Percentiles rank a stretch among this genome's conserved stretches.
Evolutionary conservation across 2,888 invertebrate species (phyloP).

Genomic region (Cantharis nigra): DNA sequence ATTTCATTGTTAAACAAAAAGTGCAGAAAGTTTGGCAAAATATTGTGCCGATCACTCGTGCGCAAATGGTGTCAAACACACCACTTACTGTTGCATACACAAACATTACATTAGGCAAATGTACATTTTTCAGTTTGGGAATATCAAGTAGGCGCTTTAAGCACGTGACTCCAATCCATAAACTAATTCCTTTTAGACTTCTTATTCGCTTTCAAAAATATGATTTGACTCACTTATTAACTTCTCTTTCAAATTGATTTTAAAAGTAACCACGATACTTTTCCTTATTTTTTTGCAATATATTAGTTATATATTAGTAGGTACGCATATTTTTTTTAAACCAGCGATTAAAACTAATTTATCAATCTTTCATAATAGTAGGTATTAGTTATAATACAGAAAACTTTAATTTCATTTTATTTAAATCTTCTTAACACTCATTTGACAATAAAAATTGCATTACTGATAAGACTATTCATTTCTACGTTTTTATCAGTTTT

Average conservation of each 20-base stretch:
- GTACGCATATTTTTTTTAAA: too few relatives aligned
- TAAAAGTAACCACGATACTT: background rate
- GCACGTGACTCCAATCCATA: slow-evolving; percentile 33
- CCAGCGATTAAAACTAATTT: too few relatives aligned
- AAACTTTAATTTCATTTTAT: too few relatives aligned
- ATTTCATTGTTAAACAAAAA: slow-evolving; percentile 7
- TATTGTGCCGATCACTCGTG: slow-evolving; percentile 44
- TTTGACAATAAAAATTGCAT: too few relatives aligned
- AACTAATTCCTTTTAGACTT: slow-evolving; percentile 26
- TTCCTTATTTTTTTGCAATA: too few relatives aligned
- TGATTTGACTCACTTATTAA: slow-evolving; percentile 27
- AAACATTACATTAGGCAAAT: slow-evolving; percentile 53
- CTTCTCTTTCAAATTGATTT: slow-evolving; percentile 7
- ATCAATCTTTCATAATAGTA: too few relatives aligned
- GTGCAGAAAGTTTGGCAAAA: slow-evolving; percentile 15
- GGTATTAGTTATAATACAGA: too few relatives aligned
- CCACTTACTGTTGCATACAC: slow-evolving; percentile 54
- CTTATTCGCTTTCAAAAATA: slow-evolving; percentile 28
- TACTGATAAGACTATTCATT: too few relatives aligned
- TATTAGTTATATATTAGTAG: too few relatives aligned
- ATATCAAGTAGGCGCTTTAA: slow-evolving; percentile 32
- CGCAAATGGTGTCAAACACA: slow-evolving; percentile 53
- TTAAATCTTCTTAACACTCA: too few relatives aligned
- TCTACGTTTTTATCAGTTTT: too few relatives aligned
- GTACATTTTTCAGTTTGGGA: slow-evolving; percentile 45